Evolutionary conservation across 2,797 vertebrate species (phyloP).

Genomic region (Channa striata): DNA sequence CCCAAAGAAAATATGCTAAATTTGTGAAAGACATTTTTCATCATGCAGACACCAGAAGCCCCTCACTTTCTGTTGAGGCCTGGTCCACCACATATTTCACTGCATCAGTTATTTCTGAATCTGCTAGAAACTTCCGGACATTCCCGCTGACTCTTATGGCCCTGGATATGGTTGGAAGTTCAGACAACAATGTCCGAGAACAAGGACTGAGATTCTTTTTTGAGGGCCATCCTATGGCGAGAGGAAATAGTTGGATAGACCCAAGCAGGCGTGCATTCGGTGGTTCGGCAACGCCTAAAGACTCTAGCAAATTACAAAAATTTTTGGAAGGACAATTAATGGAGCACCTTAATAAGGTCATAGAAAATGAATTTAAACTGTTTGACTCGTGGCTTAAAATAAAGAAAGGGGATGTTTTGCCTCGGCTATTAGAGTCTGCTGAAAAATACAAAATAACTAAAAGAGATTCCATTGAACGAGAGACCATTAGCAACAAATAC

Average conservation of each 20-base stretch:
- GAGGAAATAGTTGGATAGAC: constrained; percentile 24
- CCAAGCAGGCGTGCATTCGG: too few species aligned
- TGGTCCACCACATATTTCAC: constrained; percentile 45
- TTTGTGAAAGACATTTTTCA: neutral
- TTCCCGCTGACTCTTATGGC: constrained; percentile 55
- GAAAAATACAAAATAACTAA: accelerated
- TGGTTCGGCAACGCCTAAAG: too few species aligned
- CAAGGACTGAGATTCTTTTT: constrained; percentile 17
- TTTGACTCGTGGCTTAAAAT: neutral
- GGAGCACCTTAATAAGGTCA: too few species aligned
- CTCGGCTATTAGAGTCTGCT: neutral
- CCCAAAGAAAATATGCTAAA: neutral
- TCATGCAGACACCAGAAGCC: accelerated
- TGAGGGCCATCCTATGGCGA: constrained; percentile 43
- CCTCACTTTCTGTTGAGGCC: accelerated
- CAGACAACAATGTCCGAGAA: accelerated
- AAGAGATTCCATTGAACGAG: too few species aligned
- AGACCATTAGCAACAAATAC: too few species aligned
- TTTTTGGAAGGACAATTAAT: too few species aligned
- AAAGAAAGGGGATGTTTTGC: accelerated
- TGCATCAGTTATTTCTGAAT: constrained; percentile 58
- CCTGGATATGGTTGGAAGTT: neutral
- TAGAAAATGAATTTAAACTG: neutral
- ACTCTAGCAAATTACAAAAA: too few species aligned
- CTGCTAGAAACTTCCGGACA: constrained; percentile 62